phyloP scores from a whole-genome alignment of 1,140 invertebrate genomes.

The Papilio aristodemus region DNA sequence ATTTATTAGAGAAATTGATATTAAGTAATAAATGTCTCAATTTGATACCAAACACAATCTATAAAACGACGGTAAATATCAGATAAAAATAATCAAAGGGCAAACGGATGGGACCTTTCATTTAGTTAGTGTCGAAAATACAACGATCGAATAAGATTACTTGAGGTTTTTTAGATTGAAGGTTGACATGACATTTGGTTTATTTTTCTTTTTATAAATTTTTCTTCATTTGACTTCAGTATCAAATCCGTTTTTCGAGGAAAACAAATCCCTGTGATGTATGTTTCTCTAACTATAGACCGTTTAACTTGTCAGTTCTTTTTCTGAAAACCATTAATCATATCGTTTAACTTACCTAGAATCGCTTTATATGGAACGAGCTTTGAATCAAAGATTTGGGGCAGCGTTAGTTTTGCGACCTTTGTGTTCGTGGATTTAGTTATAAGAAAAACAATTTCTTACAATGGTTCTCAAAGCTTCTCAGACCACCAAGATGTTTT shows the following conservation, averaged over 20 bases:
- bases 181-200: not conserved
- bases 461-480: too few species aligned
- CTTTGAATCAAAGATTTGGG: constrained; percentile 15
- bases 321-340: constrained; percentile 2
- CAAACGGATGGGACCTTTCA: not conserved
- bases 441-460: not conserved
- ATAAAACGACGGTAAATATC: not conserved
- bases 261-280: not conserved
- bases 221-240: not conserved
- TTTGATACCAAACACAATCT: not conserved
- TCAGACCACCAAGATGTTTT: too few species aligned
- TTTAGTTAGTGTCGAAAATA: not conserved
- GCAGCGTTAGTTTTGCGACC: not conserved
- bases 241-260: not conserved
- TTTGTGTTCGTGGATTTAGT: not conserved
- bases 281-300: not conserved
- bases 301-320: constrained; percentile 16
- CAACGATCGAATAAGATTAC: not conserved
- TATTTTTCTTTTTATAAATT: not conserved
- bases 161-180: not conserved
- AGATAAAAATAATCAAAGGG: not conserved
- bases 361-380: not conserved
- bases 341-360: not conserved
- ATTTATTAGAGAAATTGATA: too few species aligned
- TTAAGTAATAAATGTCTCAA: too few species aligned